Evolutionary conservation across 2,113 vertebrate genomes (phyloP).

Genomic region (Anser brachyrhynchus): DNA sequence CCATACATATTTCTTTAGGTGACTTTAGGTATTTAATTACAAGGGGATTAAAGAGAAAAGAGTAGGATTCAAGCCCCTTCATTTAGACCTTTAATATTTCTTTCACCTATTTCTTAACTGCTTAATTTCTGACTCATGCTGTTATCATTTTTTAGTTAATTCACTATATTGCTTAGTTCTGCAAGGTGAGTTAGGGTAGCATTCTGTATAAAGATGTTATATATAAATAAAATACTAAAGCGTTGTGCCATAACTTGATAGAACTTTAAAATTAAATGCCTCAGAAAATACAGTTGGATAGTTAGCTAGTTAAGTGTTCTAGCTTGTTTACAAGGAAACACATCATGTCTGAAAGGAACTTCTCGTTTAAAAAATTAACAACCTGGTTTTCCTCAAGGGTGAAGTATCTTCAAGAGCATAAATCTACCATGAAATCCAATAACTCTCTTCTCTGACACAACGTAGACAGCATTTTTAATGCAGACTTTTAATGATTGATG

Average conservation of each 20-base stretch:
- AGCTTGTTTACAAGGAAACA: slow-evolving; percentile 38
- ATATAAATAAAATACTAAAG: neutral
- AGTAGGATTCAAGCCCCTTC: neutral
- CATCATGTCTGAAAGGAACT: neutral
- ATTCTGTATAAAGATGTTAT: neutral
- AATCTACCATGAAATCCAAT: slow-evolving; percentile 30
- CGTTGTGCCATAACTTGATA: neutral
- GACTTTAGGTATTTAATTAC: neutral
- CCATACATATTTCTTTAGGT: neutral
- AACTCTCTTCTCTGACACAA: slow-evolving; percentile 11
- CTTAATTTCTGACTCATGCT: neutral
- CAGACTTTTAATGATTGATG: slow-evolving; percentile 27
- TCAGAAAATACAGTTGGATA: neutral
- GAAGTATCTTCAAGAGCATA: slow-evolving; percentile 8
- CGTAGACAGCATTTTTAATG: slow-evolving; percentile 9
- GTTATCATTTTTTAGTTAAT: slow-evolving; percentile 24
- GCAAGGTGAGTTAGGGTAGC: neutral
- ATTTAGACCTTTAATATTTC: neutral
- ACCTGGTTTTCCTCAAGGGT: slow-evolving; percentile 28
- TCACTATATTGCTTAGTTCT: neutral
- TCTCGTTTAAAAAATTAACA: slow-evolving; percentile 51
- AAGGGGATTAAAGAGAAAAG: neutral
- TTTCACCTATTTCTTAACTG: neutral
- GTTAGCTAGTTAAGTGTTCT: neutral
- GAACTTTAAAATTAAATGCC: slow-evolving; percentile 15